Percentiles rank a stretch among this genome's conserved stretches.
Evolutionary conservation across 1,140 invertebrate species (phyloP).

Genomic region (Saccostrea glomerata): DNA sequence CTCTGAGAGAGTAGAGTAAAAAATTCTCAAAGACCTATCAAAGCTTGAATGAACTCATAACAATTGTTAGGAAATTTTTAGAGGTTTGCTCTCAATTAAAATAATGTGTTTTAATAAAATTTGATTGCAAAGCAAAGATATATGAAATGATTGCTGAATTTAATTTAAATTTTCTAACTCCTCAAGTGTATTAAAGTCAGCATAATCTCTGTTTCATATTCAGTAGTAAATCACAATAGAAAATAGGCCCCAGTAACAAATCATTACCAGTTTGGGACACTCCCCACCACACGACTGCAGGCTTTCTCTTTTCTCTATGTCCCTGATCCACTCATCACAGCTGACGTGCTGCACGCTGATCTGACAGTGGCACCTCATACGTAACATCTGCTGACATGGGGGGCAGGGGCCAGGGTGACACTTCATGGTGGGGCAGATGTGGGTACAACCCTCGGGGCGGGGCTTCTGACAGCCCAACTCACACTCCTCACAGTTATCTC

Average conservation of each 20-base stretch:
- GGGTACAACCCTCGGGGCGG: constrained; percentile 88
- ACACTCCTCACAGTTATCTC: constrained; percentile 86
- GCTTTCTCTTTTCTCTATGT: constrained; percentile 79
- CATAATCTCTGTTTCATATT: background rate
- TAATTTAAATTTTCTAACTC: too few relatives aligned
- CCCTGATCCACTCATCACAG: constrained; percentile 84
- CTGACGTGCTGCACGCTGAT: constrained; percentile 86
- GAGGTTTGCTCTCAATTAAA: too few relatives aligned
- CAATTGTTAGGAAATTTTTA: too few relatives aligned
- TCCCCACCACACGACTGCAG: constrained; percentile 89
- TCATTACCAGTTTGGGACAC: constrained; percentile 89
- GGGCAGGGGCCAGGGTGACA: constrained; percentile 86
- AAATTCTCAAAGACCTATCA: too few relatives aligned
- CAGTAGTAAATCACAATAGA: background rate
- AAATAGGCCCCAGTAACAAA: background rate
- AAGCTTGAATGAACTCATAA: too few relatives aligned
- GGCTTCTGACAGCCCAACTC: constrained; percentile 84
- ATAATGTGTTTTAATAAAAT: too few relatives aligned
- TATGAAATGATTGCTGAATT: too few relatives aligned
- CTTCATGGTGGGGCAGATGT: constrained; percentile 84
- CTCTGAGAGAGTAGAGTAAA: too few relatives aligned
- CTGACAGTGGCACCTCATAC: constrained; percentile 89
- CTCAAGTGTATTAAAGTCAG: too few relatives aligned
- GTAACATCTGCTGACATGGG: constrained; percentile 85
- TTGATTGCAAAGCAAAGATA: too few relatives aligned